Percentiles rank a stretch among this genome's conserved stretches.
phyloP scores from a whole-genome alignment of 2,888 invertebrate genomes.

The Phortica okadai region DNA sequence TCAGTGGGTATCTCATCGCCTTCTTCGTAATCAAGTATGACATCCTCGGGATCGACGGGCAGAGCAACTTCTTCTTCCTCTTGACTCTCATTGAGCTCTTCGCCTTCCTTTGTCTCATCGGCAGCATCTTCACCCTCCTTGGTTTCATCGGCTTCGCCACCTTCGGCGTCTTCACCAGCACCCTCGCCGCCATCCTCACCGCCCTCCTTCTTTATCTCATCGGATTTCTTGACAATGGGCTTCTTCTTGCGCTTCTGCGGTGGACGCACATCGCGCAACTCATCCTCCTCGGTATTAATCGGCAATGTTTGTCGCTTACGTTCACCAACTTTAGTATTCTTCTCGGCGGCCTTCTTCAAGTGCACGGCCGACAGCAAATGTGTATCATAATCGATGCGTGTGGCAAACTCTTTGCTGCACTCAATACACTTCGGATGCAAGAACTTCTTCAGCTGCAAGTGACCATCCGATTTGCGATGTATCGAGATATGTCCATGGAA shows the following conservation, averaged over 20 bases:
- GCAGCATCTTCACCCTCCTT: constrained; percentile 72
- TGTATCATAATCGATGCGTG: constrained; percentile 89
- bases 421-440: constrained; percentile 88
- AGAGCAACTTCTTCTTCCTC: constrained; percentile 77
- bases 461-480: constrained; percentile 89
- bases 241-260: constrained; percentile 76
- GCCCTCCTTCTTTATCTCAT: constrained; percentile 64
- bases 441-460: constrained; percentile 89
- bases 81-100: constrained; percentile 70
- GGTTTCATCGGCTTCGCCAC: constrained; percentile 72
- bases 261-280: constrained; percentile 77
- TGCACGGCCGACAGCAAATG: constrained; percentile 87
- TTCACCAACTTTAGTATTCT: constrained; percentile 77
- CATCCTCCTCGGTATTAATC: constrained; percentile 79
- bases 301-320: constrained; percentile 77
- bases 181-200: constrained; percentile 73
- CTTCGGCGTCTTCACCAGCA: constrained; percentile 70
- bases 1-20: constrained; percentile 77
- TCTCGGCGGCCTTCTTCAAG: constrained; percentile 80
- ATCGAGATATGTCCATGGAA: constrained; percentile 88
- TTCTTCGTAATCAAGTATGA: constrained; percentile 78
- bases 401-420: constrained; percentile 90
- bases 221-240: constrained; percentile 64
- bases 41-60: constrained; percentile 78
- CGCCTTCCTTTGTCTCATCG: constrained; percentile 74